These are phyloP conservation scores for Aldabrachelys gigantea DNA, from an alignment of 2,113 vertebrate species.

Conservation along the genomic window DNA sequence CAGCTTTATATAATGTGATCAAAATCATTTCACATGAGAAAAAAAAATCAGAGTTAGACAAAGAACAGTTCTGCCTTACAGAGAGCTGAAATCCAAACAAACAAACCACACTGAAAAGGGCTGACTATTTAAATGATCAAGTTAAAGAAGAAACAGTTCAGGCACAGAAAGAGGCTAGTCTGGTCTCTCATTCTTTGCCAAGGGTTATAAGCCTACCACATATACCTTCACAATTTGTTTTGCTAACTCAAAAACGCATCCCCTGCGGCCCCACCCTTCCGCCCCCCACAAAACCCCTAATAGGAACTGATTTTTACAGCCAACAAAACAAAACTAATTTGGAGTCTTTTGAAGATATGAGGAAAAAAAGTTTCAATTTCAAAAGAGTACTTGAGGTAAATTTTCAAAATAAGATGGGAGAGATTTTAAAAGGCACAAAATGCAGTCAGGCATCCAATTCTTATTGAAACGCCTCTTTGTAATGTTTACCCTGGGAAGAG, in stretches of 20 bases:
- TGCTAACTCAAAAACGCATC: neutral
- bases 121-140: neutral
- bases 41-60: neutral
- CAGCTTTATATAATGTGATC: neutral
- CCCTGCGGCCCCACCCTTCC: no score
- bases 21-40: neutral
- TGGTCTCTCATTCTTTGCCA: neutral
- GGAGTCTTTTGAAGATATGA: neutral
- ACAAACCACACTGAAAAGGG: neutral
- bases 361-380: neutral
- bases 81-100: neutral
- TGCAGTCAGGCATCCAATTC: neutral
- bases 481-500: neutral
- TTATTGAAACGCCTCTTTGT: neutral
- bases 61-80: neutral
- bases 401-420: rapidly evolving
- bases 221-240: rapidly evolving
- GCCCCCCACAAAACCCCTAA: no score
- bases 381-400: rapidly evolving
- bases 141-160: neutral
- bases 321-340: neutral
- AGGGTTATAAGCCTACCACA: rapidly evolving
- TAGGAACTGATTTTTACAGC: neutral
- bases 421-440: neutral
- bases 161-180: neutral